Conservation (phyloP, 2,113 vertebrate genomes). For the Myotis yumanensis region DNA sequence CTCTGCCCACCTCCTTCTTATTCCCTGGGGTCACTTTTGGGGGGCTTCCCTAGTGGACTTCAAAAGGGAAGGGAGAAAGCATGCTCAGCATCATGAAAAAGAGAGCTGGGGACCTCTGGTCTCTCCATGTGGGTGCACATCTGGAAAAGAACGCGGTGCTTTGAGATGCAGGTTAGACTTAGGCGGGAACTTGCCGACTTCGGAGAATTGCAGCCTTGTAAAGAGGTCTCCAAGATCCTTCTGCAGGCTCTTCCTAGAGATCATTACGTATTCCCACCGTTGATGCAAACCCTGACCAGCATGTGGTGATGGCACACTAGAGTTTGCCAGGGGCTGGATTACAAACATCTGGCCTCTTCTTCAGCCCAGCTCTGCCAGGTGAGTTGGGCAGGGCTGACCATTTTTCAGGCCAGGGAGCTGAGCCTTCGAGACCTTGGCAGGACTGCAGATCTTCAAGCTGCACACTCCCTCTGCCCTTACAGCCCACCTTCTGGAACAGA, state of each 20-base stretch:
- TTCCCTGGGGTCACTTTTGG: too few relatives aligned
- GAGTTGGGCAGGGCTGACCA: not conserved
- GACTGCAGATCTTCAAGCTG: not conserved
- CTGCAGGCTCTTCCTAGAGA: not conserved
- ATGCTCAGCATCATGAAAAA: accelerated
- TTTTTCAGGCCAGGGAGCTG: not conserved
- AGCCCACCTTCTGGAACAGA: not conserved
- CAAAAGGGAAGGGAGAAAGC: not conserved
- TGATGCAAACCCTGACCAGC: not conserved
- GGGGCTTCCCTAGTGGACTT: not conserved
- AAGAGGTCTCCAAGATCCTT: not conserved
- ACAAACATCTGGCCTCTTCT: not conserved
- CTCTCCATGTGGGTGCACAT: accelerated
- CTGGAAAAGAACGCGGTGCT: not conserved
- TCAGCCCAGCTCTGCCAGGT: not conserved
- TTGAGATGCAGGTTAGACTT: not conserved
- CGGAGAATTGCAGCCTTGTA: not conserved
- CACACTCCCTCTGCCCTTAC: not conserved
- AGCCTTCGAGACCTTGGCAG: not conserved
- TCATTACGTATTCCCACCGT: too few relatives aligned
- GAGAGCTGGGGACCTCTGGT: not conserved
- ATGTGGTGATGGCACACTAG: accelerated
- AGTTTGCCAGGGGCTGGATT: too few relatives aligned
- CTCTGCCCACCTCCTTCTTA: not conserved
- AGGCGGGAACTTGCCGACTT: not conserved